Conservation (phyloP, 2,797 vertebrate genomes). For the Florisuga fusca region DNA sequence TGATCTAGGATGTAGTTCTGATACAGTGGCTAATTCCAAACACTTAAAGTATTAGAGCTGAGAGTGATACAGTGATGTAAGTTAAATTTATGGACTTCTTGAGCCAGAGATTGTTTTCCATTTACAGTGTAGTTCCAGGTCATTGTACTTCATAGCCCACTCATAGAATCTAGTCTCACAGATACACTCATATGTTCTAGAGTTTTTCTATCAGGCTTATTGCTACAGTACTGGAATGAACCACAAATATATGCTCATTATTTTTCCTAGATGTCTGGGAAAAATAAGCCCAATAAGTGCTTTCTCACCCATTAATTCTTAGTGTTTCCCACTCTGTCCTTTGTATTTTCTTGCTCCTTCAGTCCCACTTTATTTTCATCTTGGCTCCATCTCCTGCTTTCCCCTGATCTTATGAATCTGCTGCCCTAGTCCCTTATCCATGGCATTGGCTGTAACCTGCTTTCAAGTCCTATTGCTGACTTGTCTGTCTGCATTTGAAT, state of each 20-base stretch:
- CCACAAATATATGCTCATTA: neutral
- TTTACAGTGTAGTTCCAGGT: neutral
- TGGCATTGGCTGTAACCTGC: neutral
- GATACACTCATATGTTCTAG: neutral
- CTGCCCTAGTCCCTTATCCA: neutral
- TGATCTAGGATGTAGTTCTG: neutral
- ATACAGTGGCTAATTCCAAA: neutral
- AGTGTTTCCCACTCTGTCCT: neutral
- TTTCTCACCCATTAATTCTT: neutral
- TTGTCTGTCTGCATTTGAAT: neutral
- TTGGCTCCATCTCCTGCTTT: neutral
- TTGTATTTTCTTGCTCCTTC: neutral
- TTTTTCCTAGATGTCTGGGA: neutral
- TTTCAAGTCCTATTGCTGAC: neutral
- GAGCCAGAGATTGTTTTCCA: neutral
- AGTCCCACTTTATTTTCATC: neutral
- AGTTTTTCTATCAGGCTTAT: neutral
- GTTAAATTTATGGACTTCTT: neutral
- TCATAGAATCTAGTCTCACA: neutral
- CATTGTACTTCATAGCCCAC: neutral
- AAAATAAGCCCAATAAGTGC: neutral
- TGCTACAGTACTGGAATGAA: neutral
- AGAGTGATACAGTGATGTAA: neutral
- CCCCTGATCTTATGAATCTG: neutral
- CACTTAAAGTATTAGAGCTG: neutral